Conservation (phyloP, 2,113 vertebrate genomes). For the Ceuthmochares aereus region DNA sequence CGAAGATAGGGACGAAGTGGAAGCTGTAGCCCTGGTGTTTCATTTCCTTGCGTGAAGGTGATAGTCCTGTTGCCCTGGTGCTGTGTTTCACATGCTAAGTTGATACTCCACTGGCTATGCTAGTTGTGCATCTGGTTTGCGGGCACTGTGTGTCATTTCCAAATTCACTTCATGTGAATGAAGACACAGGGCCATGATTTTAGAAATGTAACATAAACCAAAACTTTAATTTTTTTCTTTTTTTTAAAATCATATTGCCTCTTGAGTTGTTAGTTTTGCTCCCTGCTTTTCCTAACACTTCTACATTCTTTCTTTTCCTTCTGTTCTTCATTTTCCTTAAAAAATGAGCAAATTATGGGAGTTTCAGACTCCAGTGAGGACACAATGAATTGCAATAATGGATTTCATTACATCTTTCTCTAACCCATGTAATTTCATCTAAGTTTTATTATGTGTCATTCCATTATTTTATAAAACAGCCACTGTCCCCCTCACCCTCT, state of each 20-base stretch:
- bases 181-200: background rate
- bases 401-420: background rate
- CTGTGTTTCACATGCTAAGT: background rate
- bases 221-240: background rate
- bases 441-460: background rate
- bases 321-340: background rate
- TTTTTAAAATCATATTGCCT: background rate
- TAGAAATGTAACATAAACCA: background rate
- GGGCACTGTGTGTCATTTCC: fast-evolving
- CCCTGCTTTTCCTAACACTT: background rate
- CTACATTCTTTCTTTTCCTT: background rate
- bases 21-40: background rate
- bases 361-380: background rate
- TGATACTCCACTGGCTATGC: background rate
- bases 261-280: background rate
- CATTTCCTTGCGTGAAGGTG: background rate
- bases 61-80: conserved; percentile 6
- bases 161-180: background rate
- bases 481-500: background rate
- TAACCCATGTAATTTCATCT: background rate
- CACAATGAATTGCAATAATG: background rate
- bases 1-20: background rate
- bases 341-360: background rate
- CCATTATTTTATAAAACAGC: background rate
- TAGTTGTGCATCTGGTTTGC: background rate